phyloP scores from a whole-genome alignment of 2,113 vertebrate species.

The Cichladusa arquata region DNA sequence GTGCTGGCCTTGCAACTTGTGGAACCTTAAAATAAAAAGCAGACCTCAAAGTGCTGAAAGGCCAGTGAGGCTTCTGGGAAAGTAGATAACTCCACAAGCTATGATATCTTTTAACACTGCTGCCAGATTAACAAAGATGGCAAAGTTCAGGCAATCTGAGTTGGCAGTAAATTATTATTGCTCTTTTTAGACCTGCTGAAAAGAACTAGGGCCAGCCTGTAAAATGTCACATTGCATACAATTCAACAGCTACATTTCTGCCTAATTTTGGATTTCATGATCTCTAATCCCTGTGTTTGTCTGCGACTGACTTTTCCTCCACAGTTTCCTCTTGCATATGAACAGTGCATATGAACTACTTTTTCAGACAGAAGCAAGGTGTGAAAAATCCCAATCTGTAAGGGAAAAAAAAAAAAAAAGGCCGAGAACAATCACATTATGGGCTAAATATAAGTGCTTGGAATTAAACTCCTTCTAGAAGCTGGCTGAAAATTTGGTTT shows the following conservation, averaged over 20 bases:
- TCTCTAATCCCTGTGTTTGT: background rate
- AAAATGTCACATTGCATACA: background rate
- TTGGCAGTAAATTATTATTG: background rate
- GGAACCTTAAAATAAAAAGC: background rate
- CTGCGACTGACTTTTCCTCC: background rate
- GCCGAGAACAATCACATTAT: background rate
- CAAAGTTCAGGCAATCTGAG: background rate
- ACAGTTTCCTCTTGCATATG: background rate
- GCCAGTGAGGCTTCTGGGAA: background rate
- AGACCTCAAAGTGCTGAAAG: background rate
- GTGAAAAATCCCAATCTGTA: background rate
- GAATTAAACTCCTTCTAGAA: background rate
- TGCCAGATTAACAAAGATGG: background rate
- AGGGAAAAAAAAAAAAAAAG: background rate
- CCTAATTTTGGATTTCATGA: background rate
- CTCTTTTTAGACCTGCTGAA: background rate
- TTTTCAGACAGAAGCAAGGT: background rate
- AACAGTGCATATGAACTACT: background rate
- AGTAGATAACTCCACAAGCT: background rate
- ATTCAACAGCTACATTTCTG: background rate
- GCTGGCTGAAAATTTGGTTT: background rate
- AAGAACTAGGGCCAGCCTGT: background rate
- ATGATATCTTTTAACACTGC: background rate
- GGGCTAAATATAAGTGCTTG: background rate
- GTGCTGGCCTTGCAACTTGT: slow-evolving; percentile 5